phyloP scores from a whole-genome alignment of 2,888 invertebrate genomes.

The Ethmia dodecea region DNA sequence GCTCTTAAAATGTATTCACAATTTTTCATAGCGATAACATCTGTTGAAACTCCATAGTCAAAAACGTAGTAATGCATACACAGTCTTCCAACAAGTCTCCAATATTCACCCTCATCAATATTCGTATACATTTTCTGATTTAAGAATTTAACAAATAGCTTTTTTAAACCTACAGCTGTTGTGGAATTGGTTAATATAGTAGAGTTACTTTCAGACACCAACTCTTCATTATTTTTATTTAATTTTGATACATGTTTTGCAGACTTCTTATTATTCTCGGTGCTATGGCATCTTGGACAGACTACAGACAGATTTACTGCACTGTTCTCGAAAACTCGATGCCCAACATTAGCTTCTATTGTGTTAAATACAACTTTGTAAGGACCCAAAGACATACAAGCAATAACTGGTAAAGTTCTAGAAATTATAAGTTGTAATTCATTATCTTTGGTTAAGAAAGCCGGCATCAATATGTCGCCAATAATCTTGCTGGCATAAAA shows the following conservation, averaged over 20 bases:
- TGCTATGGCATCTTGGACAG: conserved; percentile 52
- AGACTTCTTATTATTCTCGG: conserved; percentile 5
- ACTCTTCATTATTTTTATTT: conserved; percentile 27
- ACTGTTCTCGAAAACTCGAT: conserved; percentile 37
- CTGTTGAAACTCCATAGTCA: conserved; percentile 38
- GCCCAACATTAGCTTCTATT: conserved; percentile 28
- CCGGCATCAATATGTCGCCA: conserved; percentile 59
- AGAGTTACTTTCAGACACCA: conserved; percentile 32
- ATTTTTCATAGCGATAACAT: conserved; percentile 45
- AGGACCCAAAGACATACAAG: conserved; percentile 52
- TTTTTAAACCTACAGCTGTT: conserved; percentile 36
- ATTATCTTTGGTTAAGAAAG: conserved; percentile 46
- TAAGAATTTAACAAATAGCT: conserved; percentile 54
- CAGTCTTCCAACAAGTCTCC: conserved; percentile 42
- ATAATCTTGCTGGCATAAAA: conserved; percentile 55
- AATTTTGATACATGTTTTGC: conserved; percentile 21
- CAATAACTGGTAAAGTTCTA: conserved; percentile 38
- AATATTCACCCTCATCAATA: conserved; percentile 39
- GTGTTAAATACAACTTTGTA: conserved; percentile 31
- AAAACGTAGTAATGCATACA: conserved; percentile 61
- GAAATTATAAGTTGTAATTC: conserved; percentile 42
- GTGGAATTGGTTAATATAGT: conserved; percentile 31
- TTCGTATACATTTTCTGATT: conserved; percentile 47
- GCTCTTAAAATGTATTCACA: conserved; percentile 39
- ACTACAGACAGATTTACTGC: conserved; percentile 34